Percentiles rank a stretch among this genome's conserved stretches.
These are phyloP conservation scores for Notocelia uddmanniana DNA, from an alignment of 2,888 invertebrate genomes.

Conservation along the genomic window DNA sequence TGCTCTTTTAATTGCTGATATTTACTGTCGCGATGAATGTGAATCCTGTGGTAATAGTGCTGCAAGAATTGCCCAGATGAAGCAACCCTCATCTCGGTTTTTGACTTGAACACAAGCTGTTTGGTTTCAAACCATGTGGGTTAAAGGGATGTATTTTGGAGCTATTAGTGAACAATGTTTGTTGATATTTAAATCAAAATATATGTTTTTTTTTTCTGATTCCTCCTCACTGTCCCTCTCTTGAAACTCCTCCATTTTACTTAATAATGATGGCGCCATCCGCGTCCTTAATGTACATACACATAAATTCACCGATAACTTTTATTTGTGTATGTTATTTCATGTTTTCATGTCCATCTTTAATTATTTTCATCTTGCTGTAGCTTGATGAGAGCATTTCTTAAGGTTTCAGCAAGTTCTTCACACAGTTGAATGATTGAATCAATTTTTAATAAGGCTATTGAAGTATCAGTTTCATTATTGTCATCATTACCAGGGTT, in stretches of 20 bases:
- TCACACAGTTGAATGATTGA: too few species aligned
- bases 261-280: not conserved
- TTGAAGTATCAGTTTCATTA: too few species aligned
- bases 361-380: not conserved
- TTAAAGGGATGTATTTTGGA: not conserved
- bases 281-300: not conserved
- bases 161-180: too few species aligned
- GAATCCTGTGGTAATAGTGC: not conserved
- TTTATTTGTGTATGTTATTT: not conserved
- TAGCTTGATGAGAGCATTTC: too few species aligned
- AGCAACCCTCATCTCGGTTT: not conserved
- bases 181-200: not conserved
- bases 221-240: not conserved
- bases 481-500: too few species aligned
- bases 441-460: too few species aligned
- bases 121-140: not conserved
- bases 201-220: not conserved
- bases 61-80: not conserved
- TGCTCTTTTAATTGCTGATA: not conserved
- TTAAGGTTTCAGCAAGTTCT: too few species aligned
- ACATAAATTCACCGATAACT: not conserved
- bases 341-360: not conserved
- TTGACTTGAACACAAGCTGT: not conserved
- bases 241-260: conserved; percentile 5
- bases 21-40: not conserved